Evolutionary conservation across 92 coral and sea anemone genomes (phyloP), one percentile per base, ranked within the genome.

Genomic region (Porites divaricata): DNA sequence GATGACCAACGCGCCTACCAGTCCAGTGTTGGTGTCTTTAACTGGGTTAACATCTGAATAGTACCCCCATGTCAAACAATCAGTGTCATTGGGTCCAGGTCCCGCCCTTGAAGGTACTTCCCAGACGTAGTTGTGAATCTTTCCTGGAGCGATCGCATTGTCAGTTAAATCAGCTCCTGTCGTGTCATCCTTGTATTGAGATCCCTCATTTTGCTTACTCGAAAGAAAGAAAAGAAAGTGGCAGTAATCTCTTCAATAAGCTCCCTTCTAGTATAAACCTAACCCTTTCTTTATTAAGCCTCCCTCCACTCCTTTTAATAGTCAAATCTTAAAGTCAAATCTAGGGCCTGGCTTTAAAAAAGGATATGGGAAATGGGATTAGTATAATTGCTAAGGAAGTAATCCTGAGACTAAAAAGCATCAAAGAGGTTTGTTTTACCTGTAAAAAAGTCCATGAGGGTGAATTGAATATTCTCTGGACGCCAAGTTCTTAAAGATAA

Each of bases 381-480:
- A 0, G 45, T 35, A 35, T 4, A 4, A 35, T 35, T n/a, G n/a
- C n/a, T 35, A 35, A 4, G 45, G 45, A 35, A 4, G 45, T 35
- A 35, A 35, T 35, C 45, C 45, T 35, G 45, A 35, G 45, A 35
- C 45, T 35, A 35, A 35, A 35, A 35, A 35, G 6, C 6, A 35
- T 35, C 45, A 35, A 35, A 0, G 45, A 35, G 45, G 45, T 35
- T 35, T 35, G 45, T 35, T 35, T 53, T 85, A 93, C 96, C 90
- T 94, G 84, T 94, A 94, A 59, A 93, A 81, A 19, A 95, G 91
- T 65, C 98, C 98, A 84, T 95, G 98, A 23, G 98, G 98, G 63
- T 95, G 98, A 41, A 95, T 85, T 20, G 98, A 95, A 67, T 93
- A 95, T 24, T 82, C 57, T 15, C 93, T 86, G 17, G 91, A 66